Percentiles rank a stretch among this genome's conserved stretches.
Conservation (phyloP, 2,888 invertebrate species). For the Cheiracanthium punctorium region DNA sequence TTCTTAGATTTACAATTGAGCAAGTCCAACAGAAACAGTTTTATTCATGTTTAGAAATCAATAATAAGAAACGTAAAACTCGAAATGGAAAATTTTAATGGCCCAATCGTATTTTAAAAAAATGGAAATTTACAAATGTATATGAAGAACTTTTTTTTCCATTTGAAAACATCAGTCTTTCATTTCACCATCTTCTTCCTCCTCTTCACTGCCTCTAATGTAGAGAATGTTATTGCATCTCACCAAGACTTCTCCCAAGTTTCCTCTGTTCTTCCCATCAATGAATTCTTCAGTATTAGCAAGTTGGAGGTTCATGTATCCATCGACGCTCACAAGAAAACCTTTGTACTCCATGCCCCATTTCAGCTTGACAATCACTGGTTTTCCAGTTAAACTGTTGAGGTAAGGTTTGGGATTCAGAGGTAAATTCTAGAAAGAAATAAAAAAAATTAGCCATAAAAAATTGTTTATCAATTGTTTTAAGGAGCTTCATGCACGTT, state of each 20-base stretch:
- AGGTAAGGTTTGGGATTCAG: constrained; percentile 99
- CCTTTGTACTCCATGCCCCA: constrained; percentile 99
- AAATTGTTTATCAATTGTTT: too few relatives aligned
- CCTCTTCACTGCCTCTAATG: constrained; percentile 95
- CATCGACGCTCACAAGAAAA: constrained; percentile 96
- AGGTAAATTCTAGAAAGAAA: constrained; percentile 83
- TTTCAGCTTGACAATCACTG: constrained; percentile 97
- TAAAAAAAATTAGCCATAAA: too few relatives aligned
- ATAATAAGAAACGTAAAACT: too few relatives aligned
- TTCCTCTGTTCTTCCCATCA: constrained; percentile 92
- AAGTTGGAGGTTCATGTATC: constrained; percentile 98
- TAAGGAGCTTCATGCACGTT: too few relatives aligned
- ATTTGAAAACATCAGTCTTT: too few relatives aligned
- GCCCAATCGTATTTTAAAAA: too few relatives aligned
- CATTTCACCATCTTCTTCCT: constrained; percentile 97
- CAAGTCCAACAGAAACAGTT: too few relatives aligned
- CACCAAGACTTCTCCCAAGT: constrained; percentile 96
- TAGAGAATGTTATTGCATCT: constrained; percentile 95
- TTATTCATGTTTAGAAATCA: too few relatives aligned
- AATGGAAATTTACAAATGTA: too few relatives aligned
- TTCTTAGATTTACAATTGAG: too few relatives aligned
- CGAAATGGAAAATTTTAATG: too few relatives aligned
- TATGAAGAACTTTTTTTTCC: too few relatives aligned
- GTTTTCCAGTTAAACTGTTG: constrained; percentile 97
- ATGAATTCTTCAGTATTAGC: constrained; percentile 98